A percentile compares a stretch with the other conserved stretches of the same genome.
Conservation (phyloP, 2,113 vertebrate genomes). For the Sceloporus undulatus region DNA sequence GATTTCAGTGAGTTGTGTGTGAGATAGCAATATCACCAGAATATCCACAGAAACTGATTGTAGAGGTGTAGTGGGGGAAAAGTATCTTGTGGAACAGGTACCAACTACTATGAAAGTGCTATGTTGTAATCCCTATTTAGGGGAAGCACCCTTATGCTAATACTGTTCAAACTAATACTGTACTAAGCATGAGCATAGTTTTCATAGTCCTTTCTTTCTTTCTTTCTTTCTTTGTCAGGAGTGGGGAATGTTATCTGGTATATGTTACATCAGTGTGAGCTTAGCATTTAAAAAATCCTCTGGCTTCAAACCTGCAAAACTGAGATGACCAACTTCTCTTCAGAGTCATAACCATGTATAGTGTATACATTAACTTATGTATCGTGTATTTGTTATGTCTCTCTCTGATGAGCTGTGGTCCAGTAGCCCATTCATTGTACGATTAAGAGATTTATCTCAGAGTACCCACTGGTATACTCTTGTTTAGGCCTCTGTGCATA, state of each 20-base stretch:
- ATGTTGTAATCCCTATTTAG: background rate
- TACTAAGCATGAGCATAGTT: background rate
- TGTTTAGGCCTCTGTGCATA: background rate
- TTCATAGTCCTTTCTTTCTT: background rate
- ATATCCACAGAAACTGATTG: background rate
- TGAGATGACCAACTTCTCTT: too few species aligned
- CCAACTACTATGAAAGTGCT: background rate
- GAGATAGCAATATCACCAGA: background rate
- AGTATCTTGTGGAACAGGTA: background rate
- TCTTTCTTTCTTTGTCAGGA: too few species aligned
- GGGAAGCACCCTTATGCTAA: background rate
- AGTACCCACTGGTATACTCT: background rate
- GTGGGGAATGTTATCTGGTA: background rate
- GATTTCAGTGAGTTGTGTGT: background rate
- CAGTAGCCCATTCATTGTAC: background rate
- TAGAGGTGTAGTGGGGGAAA: background rate
- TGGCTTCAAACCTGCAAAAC: background rate
- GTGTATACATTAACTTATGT: background rate
- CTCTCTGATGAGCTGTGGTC: background rate
- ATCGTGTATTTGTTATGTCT: background rate
- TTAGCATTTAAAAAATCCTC: background rate
- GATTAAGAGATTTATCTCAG: background rate
- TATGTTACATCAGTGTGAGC: background rate
- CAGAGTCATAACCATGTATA: too few species aligned
- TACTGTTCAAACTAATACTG: background rate